Evolutionary conservation across 2,113 vertebrate species (phyloP), one percentile per base, ranked within the genome.

Genomic region (Manacus vitellinus): DNA sequence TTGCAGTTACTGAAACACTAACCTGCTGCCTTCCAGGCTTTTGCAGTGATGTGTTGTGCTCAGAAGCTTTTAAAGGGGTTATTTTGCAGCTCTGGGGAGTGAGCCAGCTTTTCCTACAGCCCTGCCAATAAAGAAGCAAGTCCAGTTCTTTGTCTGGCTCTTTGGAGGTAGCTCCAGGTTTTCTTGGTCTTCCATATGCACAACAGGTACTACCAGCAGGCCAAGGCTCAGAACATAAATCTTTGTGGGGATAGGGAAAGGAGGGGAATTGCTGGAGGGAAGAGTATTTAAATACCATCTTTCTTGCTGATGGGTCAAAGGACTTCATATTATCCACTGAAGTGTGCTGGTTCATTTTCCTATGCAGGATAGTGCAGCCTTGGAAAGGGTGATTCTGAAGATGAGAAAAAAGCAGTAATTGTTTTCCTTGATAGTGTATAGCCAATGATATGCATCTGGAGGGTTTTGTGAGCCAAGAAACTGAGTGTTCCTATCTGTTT

Each of bases 211-310:
- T 82, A 65, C 83, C 0, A 0, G 31, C 82, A 92, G 82, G 58
- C 68, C 89, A 79, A 85, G 81, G 81, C 55, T 73, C 59, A 73
- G 76, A 68, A 75, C 88, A 88, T 97, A 97, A 97, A 96, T 97
- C 88, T 96, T 92, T 78, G 14, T 67, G 13, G 31, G 58, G 39
- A 71, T 30, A 43, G 43, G 79, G 58, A 77, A 87, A 87, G 66
- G 73, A 79, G 70, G 73, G 43, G 54, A 85, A 85, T 66, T 95
- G 84, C 94, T 91, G 37, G 49, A 91, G 85, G 89, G 80, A 76
- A 91, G 55, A 77, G 59, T 58, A 92, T 92, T 93, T 95, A 93
- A 95, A 94, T 88, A 49, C 59, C 33, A 33, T 96, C 70, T 82
- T 93, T 80, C 67, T 95, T 87, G 37, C 67, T 90, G 55, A 47